These are phyloP conservation scores for Athalia cordata DNA, from an alignment of 2,888 invertebrate genomes.

Conservation along the genomic window DNA sequence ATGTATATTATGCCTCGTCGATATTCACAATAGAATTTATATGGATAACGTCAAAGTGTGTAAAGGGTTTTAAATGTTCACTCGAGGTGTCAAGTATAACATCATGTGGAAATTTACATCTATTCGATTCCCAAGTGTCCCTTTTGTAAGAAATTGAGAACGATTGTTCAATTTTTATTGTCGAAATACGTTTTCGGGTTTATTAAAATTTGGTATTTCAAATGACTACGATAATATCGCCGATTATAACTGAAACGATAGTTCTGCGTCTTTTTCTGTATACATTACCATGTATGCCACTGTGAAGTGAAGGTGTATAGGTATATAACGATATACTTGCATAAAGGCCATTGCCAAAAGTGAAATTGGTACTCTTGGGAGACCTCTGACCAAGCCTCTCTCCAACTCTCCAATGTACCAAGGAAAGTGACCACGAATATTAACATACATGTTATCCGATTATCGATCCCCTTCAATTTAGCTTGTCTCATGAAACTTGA, in stretches of 20 bases:
- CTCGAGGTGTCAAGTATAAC: conserved; percentile 23
- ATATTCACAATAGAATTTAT: conserved; percentile 22
- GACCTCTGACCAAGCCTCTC: conserved; percentile 30
- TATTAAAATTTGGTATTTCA: not conserved
- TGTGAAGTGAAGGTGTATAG: conserved; percentile 6
- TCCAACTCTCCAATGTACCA: conserved; percentile 15
- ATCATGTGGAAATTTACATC: not conserved
- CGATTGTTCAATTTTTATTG: too few species aligned
- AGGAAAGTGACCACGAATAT: conserved; percentile 2
- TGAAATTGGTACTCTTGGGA: conserved; percentile 64
- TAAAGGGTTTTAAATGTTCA: not conserved
- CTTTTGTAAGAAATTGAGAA: too few species aligned
- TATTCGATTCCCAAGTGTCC: not conserved
- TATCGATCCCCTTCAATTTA: not conserved
- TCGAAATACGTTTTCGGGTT: too few species aligned
- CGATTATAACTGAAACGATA: not conserved
- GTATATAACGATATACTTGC: conserved; percentile 19
- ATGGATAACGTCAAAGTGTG: not conserved
- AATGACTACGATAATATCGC: not conserved
- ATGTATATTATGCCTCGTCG: not conserved
- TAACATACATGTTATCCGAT: not conserved
- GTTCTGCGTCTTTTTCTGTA: not conserved
- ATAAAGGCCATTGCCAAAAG: conserved; percentile 73
- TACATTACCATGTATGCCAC: not conserved
- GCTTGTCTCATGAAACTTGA: too few species aligned